A percentile compares a stretch with the other conserved stretches of the same genome.
These are phyloP conservation scores for Aquatica leii DNA, from an alignment of 2,888 invertebrate genomes.

Conservation along the genomic window DNA sequence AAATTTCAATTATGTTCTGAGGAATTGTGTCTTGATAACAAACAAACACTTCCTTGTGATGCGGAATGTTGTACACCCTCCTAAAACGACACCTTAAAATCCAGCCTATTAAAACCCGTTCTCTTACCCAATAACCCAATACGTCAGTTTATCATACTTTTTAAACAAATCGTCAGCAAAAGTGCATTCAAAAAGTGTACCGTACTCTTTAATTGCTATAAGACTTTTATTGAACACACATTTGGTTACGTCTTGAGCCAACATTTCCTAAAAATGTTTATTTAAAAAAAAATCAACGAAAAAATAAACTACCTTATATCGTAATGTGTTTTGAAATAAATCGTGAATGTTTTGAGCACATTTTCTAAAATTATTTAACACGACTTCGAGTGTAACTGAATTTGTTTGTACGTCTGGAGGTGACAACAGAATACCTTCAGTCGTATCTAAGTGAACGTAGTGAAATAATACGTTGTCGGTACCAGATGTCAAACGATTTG, in stretches of 20 bases:
- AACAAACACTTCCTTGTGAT: conserved; percentile 82
- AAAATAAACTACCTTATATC: conserved; percentile 60
- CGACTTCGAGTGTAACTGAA: conserved; percentile 56
- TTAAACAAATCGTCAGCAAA: conserved; percentile 59
- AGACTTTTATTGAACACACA: conserved; percentile 74
- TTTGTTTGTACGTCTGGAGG: conserved; percentile 60
- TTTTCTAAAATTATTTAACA: conserved; percentile 75
- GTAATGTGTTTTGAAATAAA: conserved; percentile 74
- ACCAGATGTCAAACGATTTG: conserved; percentile 71
- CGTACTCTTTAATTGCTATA: conserved; percentile 85
- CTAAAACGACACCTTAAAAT: conserved; percentile 40
- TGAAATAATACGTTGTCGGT: conserved; percentile 78
- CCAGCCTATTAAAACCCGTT: too few species aligned
- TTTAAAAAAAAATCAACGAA: conserved; percentile 9
- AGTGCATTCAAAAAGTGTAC: conserved; percentile 75
- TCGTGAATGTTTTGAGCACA: conserved; percentile 78
- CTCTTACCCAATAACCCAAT: conserved; percentile 84
- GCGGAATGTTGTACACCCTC: conserved; percentile 78
- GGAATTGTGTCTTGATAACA: conserved; percentile 88
- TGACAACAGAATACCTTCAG: conserved; percentile 75
- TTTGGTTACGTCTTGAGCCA: conserved; percentile 60
- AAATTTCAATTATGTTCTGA: conserved; percentile 89
- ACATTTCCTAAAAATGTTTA: conserved; percentile 55
- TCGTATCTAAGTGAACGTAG: conserved; percentile 76
- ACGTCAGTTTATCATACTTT: conserved; percentile 65